Evolutionary conservation across 1,140 invertebrate genomes (phyloP).

Genomic region (Mercenaria mercenaria): DNA sequence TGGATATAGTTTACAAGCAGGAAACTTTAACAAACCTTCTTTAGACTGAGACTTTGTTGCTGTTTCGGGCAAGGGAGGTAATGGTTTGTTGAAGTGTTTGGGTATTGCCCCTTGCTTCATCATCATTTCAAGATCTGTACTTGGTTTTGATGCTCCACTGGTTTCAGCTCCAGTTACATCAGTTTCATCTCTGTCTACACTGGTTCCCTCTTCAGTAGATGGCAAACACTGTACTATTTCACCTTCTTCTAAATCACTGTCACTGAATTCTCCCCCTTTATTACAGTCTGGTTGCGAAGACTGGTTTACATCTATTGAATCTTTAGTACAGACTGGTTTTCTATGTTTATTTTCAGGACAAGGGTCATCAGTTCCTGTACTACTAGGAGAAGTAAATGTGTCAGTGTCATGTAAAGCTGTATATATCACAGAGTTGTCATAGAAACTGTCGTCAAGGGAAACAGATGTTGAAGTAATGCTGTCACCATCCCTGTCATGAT

Average conservation of each 20-base stretch:
- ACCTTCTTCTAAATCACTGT: neutral
- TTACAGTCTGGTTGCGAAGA: neutral
- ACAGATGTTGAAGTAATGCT: conserved; percentile 45
- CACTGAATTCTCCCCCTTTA: neutral
- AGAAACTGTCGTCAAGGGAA: conserved; percentile 56
- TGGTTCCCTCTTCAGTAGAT: neutral
- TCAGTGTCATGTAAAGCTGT: conserved; percentile 48
- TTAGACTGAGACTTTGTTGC: conserved; percentile 37
- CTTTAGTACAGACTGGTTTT: neutral
- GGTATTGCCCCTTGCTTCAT: conserved; percentile 82
- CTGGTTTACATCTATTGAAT: neutral
- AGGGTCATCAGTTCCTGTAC: conserved; percentile 50
- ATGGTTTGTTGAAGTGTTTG: conserved; percentile 75
- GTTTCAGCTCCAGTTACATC: neutral
- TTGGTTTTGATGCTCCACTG: conserved; percentile 69
- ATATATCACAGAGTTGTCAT: conserved; percentile 42
- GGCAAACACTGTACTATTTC: neutral
- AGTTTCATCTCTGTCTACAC: neutral
- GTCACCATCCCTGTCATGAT: conserved; percentile 37
- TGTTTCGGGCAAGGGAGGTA: conserved; percentile 66
- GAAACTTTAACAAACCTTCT: conserved; percentile 21
- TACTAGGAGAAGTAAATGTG: conserved; percentile 39
- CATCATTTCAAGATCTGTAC: conserved; percentile 79
- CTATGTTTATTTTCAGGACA: neutral
- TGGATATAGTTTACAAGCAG: no score